phyloP scores from a whole-genome alignment of 2,113 vertebrate species.

The Osmerus eperlanus region DNA sequence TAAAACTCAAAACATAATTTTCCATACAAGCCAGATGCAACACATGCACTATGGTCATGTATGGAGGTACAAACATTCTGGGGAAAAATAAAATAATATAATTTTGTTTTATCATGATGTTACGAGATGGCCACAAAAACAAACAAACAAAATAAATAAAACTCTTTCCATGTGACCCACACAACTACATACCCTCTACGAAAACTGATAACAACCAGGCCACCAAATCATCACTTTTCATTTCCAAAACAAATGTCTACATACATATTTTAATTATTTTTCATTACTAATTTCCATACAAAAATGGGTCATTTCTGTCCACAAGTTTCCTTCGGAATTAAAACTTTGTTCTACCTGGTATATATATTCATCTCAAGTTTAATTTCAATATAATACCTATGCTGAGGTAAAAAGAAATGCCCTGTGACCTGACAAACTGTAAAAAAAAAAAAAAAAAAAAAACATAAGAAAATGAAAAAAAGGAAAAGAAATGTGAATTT shows the following conservation, averaged over 20 bases:
- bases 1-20: slow-evolving; percentile 49
- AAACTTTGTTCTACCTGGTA: slow-evolving; percentile 34
- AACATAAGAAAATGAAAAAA: no score
- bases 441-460: no score
- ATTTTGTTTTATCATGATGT: slow-evolving; percentile 66
- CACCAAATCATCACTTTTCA: slow-evolving; percentile 60
- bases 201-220: slow-evolving; percentile 63
- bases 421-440: slow-evolving; percentile 58
- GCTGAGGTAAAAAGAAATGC: slow-evolving; percentile 59
- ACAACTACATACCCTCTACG: slow-evolving; percentile 63
- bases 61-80: slow-evolving; percentile 68
- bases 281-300: not conserved
- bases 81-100: slow-evolving; percentile 66
- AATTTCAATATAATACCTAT: slow-evolving; percentile 44
- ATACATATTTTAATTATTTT: not conserved
- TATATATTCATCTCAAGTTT: slow-evolving; percentile 21
- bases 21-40: slow-evolving; percentile 64
- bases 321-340: slow-evolving; percentile 26
- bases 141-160: slow-evolving; percentile 33
- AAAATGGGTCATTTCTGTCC: slow-evolving; percentile 20
- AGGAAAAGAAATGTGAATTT: slow-evolving; percentile 20
- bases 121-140: slow-evolving; percentile 54
- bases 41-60: slow-evolving; percentile 61
- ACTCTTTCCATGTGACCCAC: slow-evolving; percentile 68
- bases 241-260: not conserved